phyloP scores from a whole-genome alignment of 2,888 invertebrate genomes.

The Chironomus riparius region DNA sequence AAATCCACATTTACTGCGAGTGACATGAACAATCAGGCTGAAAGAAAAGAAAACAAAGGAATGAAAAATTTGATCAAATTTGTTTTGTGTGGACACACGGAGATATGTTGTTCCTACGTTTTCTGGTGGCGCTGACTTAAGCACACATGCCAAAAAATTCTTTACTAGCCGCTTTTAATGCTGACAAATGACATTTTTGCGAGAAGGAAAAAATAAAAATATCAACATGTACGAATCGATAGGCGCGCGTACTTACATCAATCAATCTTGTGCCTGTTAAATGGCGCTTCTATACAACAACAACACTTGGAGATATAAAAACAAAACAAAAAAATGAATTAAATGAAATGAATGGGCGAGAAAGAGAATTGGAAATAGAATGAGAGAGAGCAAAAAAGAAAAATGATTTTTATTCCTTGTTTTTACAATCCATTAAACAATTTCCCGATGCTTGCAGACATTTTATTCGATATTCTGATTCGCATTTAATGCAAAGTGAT shows the following conservation, averaged over 20 bases:
- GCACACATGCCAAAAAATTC: neutral
- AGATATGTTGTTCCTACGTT: neutral
- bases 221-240: neutral
- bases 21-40: neutral
- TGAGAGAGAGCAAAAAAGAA: neutral
- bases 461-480: neutral
- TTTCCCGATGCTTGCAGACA: neutral
- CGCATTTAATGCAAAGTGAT: constrained; percentile 25
- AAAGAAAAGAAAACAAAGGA: neutral
- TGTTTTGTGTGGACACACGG: neutral
- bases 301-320: neutral
- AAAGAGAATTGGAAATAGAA: neutral
- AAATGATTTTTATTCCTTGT: constrained; percentile 6
- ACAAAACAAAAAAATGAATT: neutral
- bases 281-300: neutral
- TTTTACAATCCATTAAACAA: constrained; percentile 26
- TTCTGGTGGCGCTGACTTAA: too few species aligned
- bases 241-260: neutral
- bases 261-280: neutral
- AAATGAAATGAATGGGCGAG: neutral
- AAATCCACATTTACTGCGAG: too few species aligned
- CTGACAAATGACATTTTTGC: neutral
- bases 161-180: too few species aligned
- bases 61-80: neutral
- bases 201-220: neutral